Conservation (phyloP, 2,797 vertebrate species). For the Pantherophis vulpinus region DNA sequence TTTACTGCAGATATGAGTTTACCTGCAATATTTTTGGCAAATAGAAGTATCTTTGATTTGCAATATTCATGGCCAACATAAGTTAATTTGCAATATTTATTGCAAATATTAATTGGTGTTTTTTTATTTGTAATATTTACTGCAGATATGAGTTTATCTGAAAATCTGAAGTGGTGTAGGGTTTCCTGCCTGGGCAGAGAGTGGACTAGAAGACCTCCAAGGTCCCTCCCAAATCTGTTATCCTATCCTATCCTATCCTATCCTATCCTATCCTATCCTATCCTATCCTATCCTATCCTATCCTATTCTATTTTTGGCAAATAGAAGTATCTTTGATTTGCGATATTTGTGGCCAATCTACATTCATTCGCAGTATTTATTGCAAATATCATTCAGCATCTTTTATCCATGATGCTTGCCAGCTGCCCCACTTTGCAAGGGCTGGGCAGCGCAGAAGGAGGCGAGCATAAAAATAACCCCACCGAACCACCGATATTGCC, state of each 20-base stretch:
- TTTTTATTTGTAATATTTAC: background rate
- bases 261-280: too few species aligned
- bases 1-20: background rate
- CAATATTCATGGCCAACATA: background rate
- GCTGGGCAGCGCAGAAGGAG: background rate
- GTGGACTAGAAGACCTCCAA: too few species aligned
- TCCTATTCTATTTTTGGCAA: too few species aligned
- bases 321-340: background rate
- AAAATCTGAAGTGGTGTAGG: too few species aligned
- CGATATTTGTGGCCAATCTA: background rate
- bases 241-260: too few species aligned
- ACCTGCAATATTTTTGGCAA: too few species aligned
- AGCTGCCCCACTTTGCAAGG: background rate
- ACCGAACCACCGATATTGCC: background rate
- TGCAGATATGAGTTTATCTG: background rate
- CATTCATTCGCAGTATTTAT: background rate
- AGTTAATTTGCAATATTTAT: too few species aligned
- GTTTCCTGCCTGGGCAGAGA: too few species aligned
- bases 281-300: too few species aligned
- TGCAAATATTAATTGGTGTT: too few species aligned
- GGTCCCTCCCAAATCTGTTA: too few species aligned
- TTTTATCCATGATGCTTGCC: background rate
- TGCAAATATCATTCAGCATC: background rate
- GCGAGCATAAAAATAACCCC: background rate
- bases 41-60: background rate